phyloP scores from a whole-genome alignment of 2,797 vertebrate genomes.

The Takifugu ocellatus region DNA sequence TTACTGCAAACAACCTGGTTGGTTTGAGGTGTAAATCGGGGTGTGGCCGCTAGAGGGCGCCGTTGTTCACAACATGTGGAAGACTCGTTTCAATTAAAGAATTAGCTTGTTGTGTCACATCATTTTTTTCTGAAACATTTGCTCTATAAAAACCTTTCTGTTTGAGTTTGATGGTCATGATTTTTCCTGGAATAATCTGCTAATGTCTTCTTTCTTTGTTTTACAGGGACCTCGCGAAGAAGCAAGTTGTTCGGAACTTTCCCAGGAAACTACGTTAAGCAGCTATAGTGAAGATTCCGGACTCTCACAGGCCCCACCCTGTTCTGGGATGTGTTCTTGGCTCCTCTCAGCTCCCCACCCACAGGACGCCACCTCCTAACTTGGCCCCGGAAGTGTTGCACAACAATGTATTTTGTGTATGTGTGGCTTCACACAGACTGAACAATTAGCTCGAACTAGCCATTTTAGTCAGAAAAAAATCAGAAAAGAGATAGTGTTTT shows the following conservation, averaged over 20 bases:
- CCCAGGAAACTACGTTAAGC: slow-evolving; percentile 98
- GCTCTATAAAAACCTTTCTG: not conserved
- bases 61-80: not conserved
- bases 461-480: slow-evolving; percentile 48
- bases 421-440: slow-evolving; percentile 62
- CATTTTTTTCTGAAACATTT: not conserved
- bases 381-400: slow-evolving; percentile 12
- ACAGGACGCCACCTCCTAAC: slow-evolving; percentile 31
- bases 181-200: not conserved
- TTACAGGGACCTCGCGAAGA: slow-evolving; percentile 93
- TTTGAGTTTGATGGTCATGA: not conserved
- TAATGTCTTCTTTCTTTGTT: slow-evolving; percentile 25
- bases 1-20: not conserved
- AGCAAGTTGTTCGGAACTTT: slow-evolving; percentile 98
- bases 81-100: not conserved
- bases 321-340: slow-evolving; percentile 35
- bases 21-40: not conserved
- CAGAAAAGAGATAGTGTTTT: slow-evolving; percentile 48
- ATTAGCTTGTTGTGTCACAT: not conserved
- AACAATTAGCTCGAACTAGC: slow-evolving; percentile 75
- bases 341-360: slow-evolving; percentile 47
- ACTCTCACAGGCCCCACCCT: slow-evolving; percentile 38
- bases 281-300: slow-evolving; percentile 83
- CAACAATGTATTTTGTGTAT: slow-evolving; percentile 34
- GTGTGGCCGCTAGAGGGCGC: slow-evolving; percentile 26